Conservation (phyloP, 2,113 vertebrate species). For the Embiotoca jacksoni region DNA sequence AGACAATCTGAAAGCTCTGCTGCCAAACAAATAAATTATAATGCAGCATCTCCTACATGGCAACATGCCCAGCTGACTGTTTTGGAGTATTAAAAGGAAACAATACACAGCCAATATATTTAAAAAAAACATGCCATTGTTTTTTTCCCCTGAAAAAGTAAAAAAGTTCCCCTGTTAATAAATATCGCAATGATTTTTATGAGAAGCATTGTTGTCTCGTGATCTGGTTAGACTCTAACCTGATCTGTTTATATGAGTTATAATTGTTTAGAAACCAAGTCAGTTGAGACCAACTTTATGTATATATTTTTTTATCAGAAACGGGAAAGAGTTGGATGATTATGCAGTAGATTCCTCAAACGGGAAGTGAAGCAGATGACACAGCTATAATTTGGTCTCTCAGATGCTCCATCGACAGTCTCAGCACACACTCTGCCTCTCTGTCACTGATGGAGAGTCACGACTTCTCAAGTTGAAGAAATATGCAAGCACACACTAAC, state of each 20-base stretch:
- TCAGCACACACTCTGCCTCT: constrained; percentile 73
- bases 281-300: constrained; percentile 55
- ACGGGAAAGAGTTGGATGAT: constrained; percentile 64
- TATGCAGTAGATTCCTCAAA: constrained; percentile 72
- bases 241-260: constrained; percentile 24
- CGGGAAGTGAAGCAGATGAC: constrained; percentile 78
- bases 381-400: constrained; percentile 81
- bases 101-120: too few species aligned
- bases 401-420: constrained; percentile 79
- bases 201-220: neutral
- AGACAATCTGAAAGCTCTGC: neutral
- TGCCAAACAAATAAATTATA: neutral
- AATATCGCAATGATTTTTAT: neutral
- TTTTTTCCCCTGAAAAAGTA: too few species aligned
- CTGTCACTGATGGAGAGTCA: constrained; percentile 80
- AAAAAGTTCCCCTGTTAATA: neutral
- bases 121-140: too few species aligned
- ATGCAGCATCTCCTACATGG: neutral
- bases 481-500: constrained; percentile 61
- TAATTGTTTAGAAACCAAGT: constrained; percentile 54
- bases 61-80: neutral
- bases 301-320: constrained; percentile 67
- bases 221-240: constrained; percentile 23
- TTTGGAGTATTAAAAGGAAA: neutral
- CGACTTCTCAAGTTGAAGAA: constrained; percentile 77